Conservation (phyloP, 2,797 vertebrate genomes). For the Phaenicophaeus curvirostris region DNA sequence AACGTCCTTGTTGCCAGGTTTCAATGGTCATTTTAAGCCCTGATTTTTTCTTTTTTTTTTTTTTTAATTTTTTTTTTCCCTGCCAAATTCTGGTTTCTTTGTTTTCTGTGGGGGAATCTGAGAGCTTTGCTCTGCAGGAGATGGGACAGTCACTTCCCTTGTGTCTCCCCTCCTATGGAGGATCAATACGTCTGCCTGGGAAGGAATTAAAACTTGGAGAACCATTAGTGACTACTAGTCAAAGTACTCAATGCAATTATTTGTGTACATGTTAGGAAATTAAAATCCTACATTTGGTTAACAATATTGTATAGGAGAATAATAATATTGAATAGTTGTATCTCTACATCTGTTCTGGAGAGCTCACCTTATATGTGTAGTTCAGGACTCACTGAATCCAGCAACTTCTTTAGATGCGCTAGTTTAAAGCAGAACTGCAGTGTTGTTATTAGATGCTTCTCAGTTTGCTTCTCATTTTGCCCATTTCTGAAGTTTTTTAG, state of each 20-base stretch:
- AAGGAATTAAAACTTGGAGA: not conserved
- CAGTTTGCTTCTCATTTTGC: not conserved
- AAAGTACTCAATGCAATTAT: not conserved
- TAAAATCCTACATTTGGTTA: rapidly evolving
- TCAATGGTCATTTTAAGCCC: not conserved
- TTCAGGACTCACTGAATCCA: not conserved
- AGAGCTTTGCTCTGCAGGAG: not conserved
- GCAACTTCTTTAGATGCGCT: not conserved
- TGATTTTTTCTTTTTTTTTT: no score
- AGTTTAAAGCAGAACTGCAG: not conserved
- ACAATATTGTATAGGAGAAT: not conserved
- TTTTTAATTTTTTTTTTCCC: not conserved
- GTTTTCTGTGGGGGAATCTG: not conserved
- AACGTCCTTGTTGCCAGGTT: not conserved
- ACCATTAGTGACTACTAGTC: not conserved
- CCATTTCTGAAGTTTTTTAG: not conserved
- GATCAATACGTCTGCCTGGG: not conserved
- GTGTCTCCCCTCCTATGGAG: not conserved
- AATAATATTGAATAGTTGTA: not conserved
- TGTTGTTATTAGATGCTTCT: constrained; percentile 2
- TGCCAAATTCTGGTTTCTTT: not conserved
- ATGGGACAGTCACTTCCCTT: not conserved
- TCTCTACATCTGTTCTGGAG: not conserved
- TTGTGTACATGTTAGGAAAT: not conserved
- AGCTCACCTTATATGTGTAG: not conserved